Evolutionary conservation across 1,140 invertebrate genomes (phyloP), one percentile per base, ranked within the genome.

Genomic region (Amphibalanus amphitrite): DNA sequence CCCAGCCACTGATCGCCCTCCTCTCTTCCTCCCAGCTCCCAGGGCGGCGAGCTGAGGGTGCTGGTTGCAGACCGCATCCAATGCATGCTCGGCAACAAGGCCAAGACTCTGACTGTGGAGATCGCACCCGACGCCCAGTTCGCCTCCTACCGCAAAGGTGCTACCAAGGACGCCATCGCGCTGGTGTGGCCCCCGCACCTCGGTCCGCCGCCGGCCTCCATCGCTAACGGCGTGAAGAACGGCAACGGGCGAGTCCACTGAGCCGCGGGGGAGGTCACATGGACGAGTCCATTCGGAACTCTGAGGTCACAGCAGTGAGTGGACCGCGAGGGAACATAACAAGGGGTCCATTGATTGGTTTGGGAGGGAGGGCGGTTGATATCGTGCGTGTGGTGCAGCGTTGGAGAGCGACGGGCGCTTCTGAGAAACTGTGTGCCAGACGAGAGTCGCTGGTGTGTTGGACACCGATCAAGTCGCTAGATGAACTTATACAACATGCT

Each of bases 21-120:
- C 38, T 38, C 38, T 38, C 38, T 8, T 6, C n/a, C 6, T 38
- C n/a, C n/a, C n/a, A n/a, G n/a, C n/a, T n/a, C n/a, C n/a, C n/a
- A n/a, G n/a, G n/a, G n/a, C n/a, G n/a, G 38, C 29, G 87, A 90
- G 69, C 76, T 91, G 68, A 83, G 84, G 74, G 87, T 90, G 0
- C 88, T 84, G 29, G 85, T 90, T 0, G 83, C 80, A 70, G 83
- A 84, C 68, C 82, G 81, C 67, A 82, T 89, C 72, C 84, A 86
- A 59, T 90, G 88, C 76, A 89, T 88, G 82, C 79, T 90, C 64
- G 89, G 89, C n/a, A 85, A 86, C 73, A 91, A 90, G 76, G 84
- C 82, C 33, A 82, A 84, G 72, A 78, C 83, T 28, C 79, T 92
- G 28, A 78, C 79, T 33, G 83, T 91, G 17, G 85, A 89, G 76